phyloP scores from a whole-genome alignment of 2,797 vertebrate genomes.

The Sebastes steindachneri region DNA sequence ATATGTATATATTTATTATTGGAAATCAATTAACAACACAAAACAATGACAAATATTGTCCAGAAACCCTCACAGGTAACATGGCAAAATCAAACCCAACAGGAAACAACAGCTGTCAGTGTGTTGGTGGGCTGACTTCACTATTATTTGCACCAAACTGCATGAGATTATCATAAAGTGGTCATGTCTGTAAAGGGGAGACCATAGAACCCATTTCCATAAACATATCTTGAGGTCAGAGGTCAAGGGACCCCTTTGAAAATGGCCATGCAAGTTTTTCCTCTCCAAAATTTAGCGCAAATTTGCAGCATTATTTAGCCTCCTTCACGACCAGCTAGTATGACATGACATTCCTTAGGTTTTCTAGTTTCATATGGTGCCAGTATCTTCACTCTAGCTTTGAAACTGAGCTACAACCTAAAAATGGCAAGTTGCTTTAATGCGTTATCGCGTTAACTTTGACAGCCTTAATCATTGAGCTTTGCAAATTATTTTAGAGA shows the following conservation, averaged over 20 bases:
- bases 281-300: accelerated
- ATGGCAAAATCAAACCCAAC: neutral
- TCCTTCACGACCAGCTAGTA: too few relatives aligned
- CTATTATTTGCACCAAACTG: neutral
- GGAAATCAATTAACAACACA: neutral
- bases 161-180: neutral
- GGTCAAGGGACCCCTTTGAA: too few relatives aligned
- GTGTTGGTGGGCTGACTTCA: neutral
- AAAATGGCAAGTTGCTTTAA: too few relatives aligned
- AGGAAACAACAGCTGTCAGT: neutral
- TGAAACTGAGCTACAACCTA: too few relatives aligned
- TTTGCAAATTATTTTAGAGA: neutral
- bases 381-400: too few relatives aligned
- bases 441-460: too few relatives aligned
- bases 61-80: neutral
- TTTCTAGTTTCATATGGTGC: too few relatives aligned
- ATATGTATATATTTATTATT: neutral
- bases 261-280: too few relatives aligned
- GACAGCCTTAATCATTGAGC: too few relatives aligned
- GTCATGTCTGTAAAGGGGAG: neutral
- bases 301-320: too few relatives aligned
- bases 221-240: too few relatives aligned
- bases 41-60: neutral
- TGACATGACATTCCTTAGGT: too few relatives aligned
- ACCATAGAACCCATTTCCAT: neutral